Conservation (phyloP, 2,113 vertebrate genomes). For the Morphnarchus princeps region DNA sequence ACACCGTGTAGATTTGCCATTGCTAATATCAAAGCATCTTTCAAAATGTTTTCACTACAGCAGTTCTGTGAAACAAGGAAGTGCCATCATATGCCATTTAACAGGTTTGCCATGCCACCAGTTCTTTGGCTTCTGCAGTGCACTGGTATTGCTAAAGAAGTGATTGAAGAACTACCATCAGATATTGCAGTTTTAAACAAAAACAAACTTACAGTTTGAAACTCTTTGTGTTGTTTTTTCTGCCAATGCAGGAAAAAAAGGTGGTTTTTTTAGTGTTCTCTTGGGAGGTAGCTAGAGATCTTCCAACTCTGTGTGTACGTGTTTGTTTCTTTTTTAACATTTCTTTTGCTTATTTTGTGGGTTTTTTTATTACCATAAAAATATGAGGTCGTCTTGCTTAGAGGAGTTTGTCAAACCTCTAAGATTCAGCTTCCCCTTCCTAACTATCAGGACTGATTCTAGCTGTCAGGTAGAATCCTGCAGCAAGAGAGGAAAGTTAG, state of each 20-base stretch:
- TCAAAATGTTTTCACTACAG: not conserved
- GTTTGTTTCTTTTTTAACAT: slow-evolving; percentile 31
- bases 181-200: not conserved
- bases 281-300: slow-evolving; percentile 13
- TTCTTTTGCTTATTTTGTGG: not conserved
- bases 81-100: not conserved
- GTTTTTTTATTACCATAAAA: not conserved
- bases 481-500: slow-evolving; percentile 53
- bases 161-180: not conserved
- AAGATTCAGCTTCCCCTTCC: slow-evolving; percentile 6
- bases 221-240: not conserved
- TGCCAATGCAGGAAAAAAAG: not conserved
- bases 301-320: not conserved
- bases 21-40: not conserved
- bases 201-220: not conserved
- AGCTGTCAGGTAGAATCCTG: slow-evolving; percentile 48
- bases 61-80: not conserved
- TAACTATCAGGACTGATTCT: slow-evolving; percentile 32
- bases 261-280: not conserved
- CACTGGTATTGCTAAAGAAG: not conserved
- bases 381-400: slow-evolving; percentile 29
- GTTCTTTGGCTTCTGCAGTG: not conserved
- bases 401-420: slow-evolving; percentile 43
- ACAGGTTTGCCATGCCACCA: not conserved
- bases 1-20: not conserved